These are phyloP conservation scores for Enteromius mattozi DNA, from an alignment of 2,797 vertebrate species.

Conservation along the genomic window DNA sequence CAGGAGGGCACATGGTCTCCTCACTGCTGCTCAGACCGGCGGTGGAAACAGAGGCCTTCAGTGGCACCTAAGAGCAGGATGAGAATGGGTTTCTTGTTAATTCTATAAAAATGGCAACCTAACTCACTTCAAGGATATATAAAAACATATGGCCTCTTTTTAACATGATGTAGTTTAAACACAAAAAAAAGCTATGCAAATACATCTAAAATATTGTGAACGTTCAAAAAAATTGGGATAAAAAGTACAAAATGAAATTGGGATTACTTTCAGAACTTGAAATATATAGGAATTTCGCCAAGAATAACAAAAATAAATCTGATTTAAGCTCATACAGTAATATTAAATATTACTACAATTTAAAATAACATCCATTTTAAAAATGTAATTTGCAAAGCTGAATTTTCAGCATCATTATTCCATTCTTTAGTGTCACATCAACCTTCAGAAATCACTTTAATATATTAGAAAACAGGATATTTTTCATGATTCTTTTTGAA, in stretches of 20 bases:
- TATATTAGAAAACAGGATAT: background rate
- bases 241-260: background rate
- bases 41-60: slow-evolving; percentile 61
- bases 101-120: background rate
- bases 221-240: background rate
- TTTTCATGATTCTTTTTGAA: background rate
- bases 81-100: background rate
- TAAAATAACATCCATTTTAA: background rate
- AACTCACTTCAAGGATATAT: background rate
- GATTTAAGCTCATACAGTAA: background rate
- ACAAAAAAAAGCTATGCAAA: background rate
- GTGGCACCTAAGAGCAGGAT: slow-evolving; percentile 64
- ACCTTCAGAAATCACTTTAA: background rate
- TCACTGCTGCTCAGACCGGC: slow-evolving; percentile 53
- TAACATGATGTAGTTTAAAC: background rate
- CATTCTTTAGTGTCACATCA: background rate
- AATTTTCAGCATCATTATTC: background rate
- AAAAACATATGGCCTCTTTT: background rate
- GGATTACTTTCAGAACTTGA: background rate
- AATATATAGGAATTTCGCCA: background rate
- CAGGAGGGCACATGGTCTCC: slow-evolving; percentile 40
- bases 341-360: background rate
- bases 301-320: background rate
- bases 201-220: background rate
- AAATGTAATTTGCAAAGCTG: background rate